These are phyloP conservation scores for Lucinisca nassula DNA, from an alignment of 2,888 invertebrate genomes.

Conservation along the genomic window DNA sequence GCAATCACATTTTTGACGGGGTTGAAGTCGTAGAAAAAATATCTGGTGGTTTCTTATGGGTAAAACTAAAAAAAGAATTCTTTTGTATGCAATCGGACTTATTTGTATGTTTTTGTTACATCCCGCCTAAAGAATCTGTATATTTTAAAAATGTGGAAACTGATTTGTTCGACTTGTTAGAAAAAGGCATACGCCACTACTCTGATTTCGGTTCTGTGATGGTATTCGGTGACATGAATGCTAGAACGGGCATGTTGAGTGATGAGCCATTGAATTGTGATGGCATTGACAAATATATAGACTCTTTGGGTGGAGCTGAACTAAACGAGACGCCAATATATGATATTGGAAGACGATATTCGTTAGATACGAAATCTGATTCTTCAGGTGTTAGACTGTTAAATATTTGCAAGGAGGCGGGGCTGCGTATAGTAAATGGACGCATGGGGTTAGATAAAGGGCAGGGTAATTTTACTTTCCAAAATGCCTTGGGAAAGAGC, in stretches of 20 bases:
- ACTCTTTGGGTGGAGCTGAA: background rate
- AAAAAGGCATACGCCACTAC: background rate
- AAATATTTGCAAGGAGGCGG: constrained; percentile 4
- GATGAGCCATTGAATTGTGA: background rate
- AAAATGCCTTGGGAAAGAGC: background rate
- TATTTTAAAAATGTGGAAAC: constrained; percentile 14
- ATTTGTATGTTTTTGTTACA: constrained; percentile 24
- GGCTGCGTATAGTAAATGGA: constrained; percentile 9
- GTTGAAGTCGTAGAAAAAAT: too few relatives aligned
- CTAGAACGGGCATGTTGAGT: background rate
- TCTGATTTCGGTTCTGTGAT: background rate
- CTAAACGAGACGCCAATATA: background rate
- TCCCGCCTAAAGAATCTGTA: constrained; percentile 25
- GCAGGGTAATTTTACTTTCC: background rate
- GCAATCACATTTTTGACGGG: too few relatives aligned
- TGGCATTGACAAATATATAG: constrained; percentile 8
- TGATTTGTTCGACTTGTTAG: too few relatives aligned
- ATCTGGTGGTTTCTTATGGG: background rate
- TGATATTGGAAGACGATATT: background rate
- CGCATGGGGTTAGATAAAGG: background rate
- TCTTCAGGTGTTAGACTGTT: background rate
- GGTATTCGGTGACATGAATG: constrained; percentile 18
- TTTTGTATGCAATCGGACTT: background rate
- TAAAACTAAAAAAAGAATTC: background rate
- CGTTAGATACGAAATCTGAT: background rate